Base-by-base conservation (phyloP, 2,888 invertebrate genomes). In the Nephrotoma guestfalica region DNA sequence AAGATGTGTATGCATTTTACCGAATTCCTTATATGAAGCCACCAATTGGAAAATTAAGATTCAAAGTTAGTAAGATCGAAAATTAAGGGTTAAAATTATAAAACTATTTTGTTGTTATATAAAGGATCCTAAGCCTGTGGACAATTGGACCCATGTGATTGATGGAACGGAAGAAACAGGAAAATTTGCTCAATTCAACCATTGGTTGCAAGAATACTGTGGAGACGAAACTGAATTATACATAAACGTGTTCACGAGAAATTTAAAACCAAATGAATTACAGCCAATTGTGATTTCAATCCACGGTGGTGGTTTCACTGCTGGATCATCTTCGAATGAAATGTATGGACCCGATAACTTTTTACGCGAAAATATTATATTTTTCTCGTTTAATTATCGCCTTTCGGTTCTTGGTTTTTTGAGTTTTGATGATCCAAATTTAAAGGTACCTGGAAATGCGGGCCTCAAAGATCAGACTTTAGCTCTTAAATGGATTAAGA, bases 361-460 rank as follows among this genome's bases (percentile, higher is more conserved):
- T 0, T 89, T 93, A 89, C 90, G 91, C 47, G 91, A 92, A 88
- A 92, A 92, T 88, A 89, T 93, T 40, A 90, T 93, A 4, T 89
- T 94, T n/a, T 94, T 94, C 43, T 93, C 93, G 2, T 92, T 93
- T 87, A 94, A 94, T 90, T 6, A 93, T 88, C 91, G 93, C 0
- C 88, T 93, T 83, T 93, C 93, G 41, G 43, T 45, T 18, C 15
- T 86, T 91, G 91, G 91, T n/a, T 91, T 91, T 87, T 87, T 91
- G 86, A 89, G 89, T 86, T 88, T 91, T 4, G 89, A 90, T 86
- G 91, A 91, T 87, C 87, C 89, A 43, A 88, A 89, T 6, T 87
- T 91, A 6, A 89, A 89, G 4, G 90, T 91, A 41, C 90, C 91
- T 18, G 91, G 91, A 4, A 92, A 92, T 87, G 91, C 71, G 18